These are phyloP conservation scores for Meloidogyne hapla DNA, from an alignment of 1,140 invertebrate species.

Conservation along the genomic window DNA sequence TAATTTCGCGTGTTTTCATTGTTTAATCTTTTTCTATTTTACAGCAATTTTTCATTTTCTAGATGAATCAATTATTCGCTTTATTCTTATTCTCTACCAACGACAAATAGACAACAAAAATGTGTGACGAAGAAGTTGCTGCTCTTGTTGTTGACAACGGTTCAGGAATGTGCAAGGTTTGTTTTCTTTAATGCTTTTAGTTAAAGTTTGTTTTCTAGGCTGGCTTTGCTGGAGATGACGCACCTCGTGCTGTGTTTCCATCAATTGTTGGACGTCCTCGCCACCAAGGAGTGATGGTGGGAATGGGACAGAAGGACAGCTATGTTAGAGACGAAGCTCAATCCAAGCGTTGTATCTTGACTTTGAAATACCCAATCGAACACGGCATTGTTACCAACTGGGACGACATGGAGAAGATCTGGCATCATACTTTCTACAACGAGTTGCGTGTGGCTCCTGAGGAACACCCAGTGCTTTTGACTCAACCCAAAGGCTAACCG, in stretches of 20 bases:
- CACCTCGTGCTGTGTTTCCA: constrained; percentile 78
- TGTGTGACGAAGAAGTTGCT: constrained; percentile 75
- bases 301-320: constrained; percentile 93
- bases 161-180: constrained; percentile 78
- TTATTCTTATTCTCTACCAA: too few relatives aligned
- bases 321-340: constrained; percentile 80
- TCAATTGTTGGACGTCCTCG: constrained; percentile 71
- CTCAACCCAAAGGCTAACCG: constrained; percentile 86
- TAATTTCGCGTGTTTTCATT: too few relatives aligned
- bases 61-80: too few relatives aligned
- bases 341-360: not conserved
- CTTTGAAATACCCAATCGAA: constrained; percentile 69
- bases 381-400: constrained; percentile 92
- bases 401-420: constrained; percentile 96
- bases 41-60: too few relatives aligned
- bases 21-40: too few relatives aligned
- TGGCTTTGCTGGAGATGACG: constrained; percentile 92
- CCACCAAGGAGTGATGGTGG: constrained; percentile 80
- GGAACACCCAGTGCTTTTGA: constrained; percentile 82
- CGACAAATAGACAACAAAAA: constrained; percentile 39
- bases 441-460: constrained; percentile 88
- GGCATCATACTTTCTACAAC: constrained; percentile 94
- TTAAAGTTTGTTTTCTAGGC: constrained; percentile 64
- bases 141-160: constrained; percentile 84
- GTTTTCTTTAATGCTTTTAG: not conserved